Base-by-base conservation (phyloP, 2,888 invertebrate genomes). In the Disparrhopalites patrizii region DNA sequence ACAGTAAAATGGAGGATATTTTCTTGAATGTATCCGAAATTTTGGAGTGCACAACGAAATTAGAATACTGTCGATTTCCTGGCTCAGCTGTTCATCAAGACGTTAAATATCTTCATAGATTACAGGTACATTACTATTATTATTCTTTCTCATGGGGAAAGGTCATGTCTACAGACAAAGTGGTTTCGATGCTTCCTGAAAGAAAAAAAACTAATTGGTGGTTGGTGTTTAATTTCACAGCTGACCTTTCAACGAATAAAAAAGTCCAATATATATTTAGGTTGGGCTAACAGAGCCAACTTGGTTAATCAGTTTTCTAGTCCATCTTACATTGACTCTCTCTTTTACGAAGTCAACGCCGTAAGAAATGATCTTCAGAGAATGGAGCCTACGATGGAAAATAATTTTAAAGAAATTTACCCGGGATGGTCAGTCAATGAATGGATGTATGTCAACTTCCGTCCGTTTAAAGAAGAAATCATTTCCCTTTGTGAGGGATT, bases 391-490 rank as follows among this genome's bases (percentile, higher is more conserved):
- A 60, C 30, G 20, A 54, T 74, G 10, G 31, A 65, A 4, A 65
- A 64, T 8, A 66, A 64, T 40, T 43, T 74, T 8, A 30, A 31
- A 10, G 40, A 67, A 36, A 65, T 72, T 51, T 74, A 62, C 55
- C 73, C 72, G 10, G 54, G 68, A n/a, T 74, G 69, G 68, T 68
- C 73, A 30, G 72, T 73, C 36, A 62, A 68, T 13, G 74, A 74
- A 55, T 74, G 74, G 74, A 72, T 74, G 71, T 43, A 50, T 13
- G 67, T 70, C 0, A 31, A 70, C 47, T 69, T 68, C 25, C 18
- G 66, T 23, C 71, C 74, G 13, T 63, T 71, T 15, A 28, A 33
- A 25, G 61, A 36, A 2, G 72, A 72, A 58, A 61, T 73, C 0
- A 43, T 55, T 23, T 25, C 38, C 4, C 13, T 73, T 20, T 62